Evolutionary conservation across 37 sponge, comb jelly and placozoan species (phyloP).

Genomic region (Diacarnus erythraeanus): DNA sequence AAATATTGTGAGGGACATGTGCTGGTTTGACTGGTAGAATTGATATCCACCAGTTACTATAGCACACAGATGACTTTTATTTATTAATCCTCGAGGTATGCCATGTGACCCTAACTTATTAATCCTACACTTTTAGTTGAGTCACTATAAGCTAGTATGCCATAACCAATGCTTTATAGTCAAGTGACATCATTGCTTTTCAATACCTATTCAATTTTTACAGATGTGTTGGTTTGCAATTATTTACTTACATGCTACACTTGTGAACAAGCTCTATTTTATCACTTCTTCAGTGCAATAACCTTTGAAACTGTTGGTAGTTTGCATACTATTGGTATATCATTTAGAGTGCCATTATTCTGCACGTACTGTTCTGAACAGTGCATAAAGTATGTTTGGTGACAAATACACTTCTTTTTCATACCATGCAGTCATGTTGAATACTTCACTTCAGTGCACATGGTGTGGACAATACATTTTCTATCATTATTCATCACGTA

Average conservation of each 20-base stretch:
- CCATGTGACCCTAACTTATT: too few species aligned
- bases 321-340: constrained; percentile 10
- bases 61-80: too few species aligned
- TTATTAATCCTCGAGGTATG: too few species aligned
- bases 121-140: too few species aligned
- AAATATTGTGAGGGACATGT: too few species aligned
- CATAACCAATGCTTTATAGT: too few species aligned
- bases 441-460: not conserved
- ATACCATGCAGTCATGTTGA: not conserved
- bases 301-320: constrained; percentile 41
- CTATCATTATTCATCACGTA: not conserved
- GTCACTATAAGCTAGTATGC: too few species aligned
- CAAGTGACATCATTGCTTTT: too few species aligned
- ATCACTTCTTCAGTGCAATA: constrained; percentile 28
- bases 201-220: not conserved
- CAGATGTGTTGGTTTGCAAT: constrained; percentile 45
- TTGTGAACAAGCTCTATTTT: constrained; percentile 61
- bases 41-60: too few species aligned
- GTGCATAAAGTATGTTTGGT: not conserved
- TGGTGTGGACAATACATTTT: not conserved
- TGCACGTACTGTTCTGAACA: not conserved
- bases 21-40: too few species aligned
- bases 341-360: not conserved
- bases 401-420: not conserved
- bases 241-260: constrained; percentile 33